Evolutionary conservation across 1,140 invertebrate genomes (phyloP).

Genomic region (Lordiphosa mommai): DNA sequence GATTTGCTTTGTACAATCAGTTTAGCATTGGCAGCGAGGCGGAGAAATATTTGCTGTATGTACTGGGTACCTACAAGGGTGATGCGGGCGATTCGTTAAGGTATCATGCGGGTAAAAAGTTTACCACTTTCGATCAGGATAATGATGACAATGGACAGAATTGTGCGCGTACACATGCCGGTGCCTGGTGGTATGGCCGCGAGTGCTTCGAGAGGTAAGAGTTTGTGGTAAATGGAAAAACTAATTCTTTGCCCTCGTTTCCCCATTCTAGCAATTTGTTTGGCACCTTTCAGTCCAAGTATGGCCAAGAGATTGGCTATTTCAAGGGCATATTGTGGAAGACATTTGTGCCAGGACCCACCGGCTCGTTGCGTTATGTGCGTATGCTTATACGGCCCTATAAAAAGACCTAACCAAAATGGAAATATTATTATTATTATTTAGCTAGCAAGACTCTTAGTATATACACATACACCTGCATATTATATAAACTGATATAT

Average conservation of each 20-base stretch:
- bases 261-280: conserved; percentile 43
- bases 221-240: background rate
- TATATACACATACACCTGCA: too few relatives aligned
- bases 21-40: conserved; percentile 84
- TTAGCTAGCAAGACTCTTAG: conserved; percentile 8
- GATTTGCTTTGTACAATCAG: conserved; percentile 83
- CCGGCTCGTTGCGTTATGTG: conserved; percentile 45
- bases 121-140: conserved; percentile 86
- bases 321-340: conserved; percentile 62
- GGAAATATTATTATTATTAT: background rate
- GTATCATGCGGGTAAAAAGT: conserved; percentile 86
- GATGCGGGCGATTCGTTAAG: conserved; percentile 85
- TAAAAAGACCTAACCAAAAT: conserved; percentile 11
- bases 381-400: conserved; percentile 56
- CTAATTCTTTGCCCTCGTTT: too few relatives aligned
- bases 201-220: conserved; percentile 58
- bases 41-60: conserved; percentile 84
- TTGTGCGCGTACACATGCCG: conserved; percentile 84
- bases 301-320: conserved; percentile 36
- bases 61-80: conserved; percentile 84
- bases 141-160: conserved; percentile 86
- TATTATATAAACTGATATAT: background rate
- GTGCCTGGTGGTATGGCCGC: conserved; percentile 85
- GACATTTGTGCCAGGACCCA: conserved; percentile 46
- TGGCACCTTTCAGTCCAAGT: conserved; percentile 46